Evolutionary conservation across 2,888 invertebrate species (phyloP), one percentile per base, ranked within the genome.

Genomic region (Laspeyria flexula): DNA sequence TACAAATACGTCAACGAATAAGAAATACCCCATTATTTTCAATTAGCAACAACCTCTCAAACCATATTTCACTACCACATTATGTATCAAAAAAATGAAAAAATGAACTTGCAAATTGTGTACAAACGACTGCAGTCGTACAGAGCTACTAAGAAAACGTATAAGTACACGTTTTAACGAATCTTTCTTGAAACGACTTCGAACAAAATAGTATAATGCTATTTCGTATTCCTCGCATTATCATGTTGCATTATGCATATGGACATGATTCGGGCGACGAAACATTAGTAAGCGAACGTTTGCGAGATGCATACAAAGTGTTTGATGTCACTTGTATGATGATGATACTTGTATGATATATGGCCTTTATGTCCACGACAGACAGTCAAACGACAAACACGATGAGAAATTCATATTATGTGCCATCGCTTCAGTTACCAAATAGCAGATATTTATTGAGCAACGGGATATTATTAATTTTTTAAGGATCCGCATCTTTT

Each of bases 191-290:
- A 13, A 44, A 35, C 40, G 13, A 47, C 31, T 16, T 53, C 18
- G 46, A 47, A 62, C 43, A 55, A 63, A 63, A 54, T 55, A 40
- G 52, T 48, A 58, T 55, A 49, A 47, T 33, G 29, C 35, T 15
- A 43, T 79, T 85, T 81, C 72, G 73, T 80, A 85, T 85, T 84
- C 81, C 46, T 62, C 66, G 60, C 78, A 73, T 71, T 72, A 75
- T 63, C 72, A 71, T 71, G 51, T 67, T 89, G 84, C 83, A 90
- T 90, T 76, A 88, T 86, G 83, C 81, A 90, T 85, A 64, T 59
- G 64, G 63, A 67, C 65, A 77, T 80, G 77, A 78, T 75, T 79
- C 77, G 73, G 76, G 86, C 85, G 88, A 80, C 78, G 77, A 79
- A 83, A 85, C 88, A 89, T 89, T 84, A 86, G 84, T 85, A 79